Evolutionary conservation across 2,797 vertebrate genomes (phyloP).

Genomic region (Chrosomus eos): DNA sequence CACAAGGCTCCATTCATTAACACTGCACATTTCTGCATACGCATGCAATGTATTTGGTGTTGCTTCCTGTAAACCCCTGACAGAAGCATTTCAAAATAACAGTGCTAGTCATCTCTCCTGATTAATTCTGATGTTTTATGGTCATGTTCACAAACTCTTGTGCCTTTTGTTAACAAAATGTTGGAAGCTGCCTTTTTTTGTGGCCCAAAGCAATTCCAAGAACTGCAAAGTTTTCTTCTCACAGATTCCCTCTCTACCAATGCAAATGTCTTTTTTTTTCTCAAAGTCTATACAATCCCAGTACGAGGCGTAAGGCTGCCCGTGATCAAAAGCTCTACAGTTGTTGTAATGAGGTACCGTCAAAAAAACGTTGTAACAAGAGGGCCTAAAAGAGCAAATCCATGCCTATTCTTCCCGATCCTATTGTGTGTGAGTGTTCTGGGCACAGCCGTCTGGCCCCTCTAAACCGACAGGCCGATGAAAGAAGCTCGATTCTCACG

Average conservation of each 20-base stretch:
- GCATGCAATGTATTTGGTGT: background rate
- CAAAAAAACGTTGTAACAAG: conserved; percentile 33
- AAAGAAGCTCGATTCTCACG: conserved; percentile 76
- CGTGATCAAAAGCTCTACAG: conserved; percentile 34
- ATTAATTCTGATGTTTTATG: background rate
- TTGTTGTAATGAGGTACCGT: conserved; percentile 30
- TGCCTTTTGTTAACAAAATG: background rate
- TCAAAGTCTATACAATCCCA: conserved; percentile 26
- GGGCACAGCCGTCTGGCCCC: conserved; percentile 64
- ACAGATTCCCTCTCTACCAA: conserved; percentile 13
- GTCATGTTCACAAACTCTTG: conserved; percentile 7
- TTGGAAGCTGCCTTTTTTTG: background rate
- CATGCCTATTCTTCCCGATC: conserved; percentile 65
- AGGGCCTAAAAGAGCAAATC: conserved; percentile 43
- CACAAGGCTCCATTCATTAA: background rate
- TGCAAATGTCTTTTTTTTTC: conserved; percentile 29
- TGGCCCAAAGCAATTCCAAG: background rate
- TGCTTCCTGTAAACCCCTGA: background rate
- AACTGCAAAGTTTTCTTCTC: conserved; percentile 9
- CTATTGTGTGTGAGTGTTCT: conserved; percentile 70
- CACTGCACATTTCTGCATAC: background rate
- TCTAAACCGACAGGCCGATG: conserved; percentile 66
- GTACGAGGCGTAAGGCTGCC: conserved; percentile 20
- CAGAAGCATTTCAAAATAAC: conserved; percentile 10
- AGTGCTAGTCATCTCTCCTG: background rate